Percentiles rank a stretch among this genome's conserved stretches.
Evolutionary conservation across 2,888 invertebrate species (phyloP).

Genomic region (Orthosia cruda): DNA sequence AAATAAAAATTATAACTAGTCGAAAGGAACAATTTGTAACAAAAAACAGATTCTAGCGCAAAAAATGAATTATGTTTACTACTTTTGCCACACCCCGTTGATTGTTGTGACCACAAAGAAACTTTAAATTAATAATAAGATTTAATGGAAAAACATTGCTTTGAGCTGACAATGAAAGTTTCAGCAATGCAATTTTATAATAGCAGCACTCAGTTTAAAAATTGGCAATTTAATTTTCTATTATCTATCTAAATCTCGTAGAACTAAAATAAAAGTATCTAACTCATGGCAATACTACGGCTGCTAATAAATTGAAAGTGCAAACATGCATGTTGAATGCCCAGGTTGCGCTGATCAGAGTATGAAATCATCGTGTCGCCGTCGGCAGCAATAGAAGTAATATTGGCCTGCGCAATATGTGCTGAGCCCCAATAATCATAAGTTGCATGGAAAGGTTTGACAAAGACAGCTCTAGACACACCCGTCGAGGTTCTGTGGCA

Average conservation of each 20-base stretch:
- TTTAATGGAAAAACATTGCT: neutral
- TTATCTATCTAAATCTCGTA: neutral
- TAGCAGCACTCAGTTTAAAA: neutral
- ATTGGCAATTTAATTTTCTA: neutral
- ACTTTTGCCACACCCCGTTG: neutral
- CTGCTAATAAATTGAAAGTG: neutral
- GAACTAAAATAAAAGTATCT: neutral
- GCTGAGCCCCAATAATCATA: too few relatives aligned
- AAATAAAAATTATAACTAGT: neutral
- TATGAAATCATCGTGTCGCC: neutral
- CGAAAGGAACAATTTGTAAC: neutral
- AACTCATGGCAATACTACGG: neutral
- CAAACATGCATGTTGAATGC: neutral
- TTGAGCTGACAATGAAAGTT: neutral
- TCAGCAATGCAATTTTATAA: neutral
- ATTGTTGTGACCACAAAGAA: neutral
- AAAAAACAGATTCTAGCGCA: neutral
- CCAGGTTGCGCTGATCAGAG: neutral
- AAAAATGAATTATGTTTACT: neutral
- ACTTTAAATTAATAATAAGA: slow-evolving; percentile 2
- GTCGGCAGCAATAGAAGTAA: neutral
- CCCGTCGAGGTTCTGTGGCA: too few relatives aligned
- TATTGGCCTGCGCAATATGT: too few relatives aligned
- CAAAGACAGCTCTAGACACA: too few relatives aligned
- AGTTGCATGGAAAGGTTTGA: too few relatives aligned